Base-by-base conservation (phyloP, 2,888 invertebrate species). In the Alentia gelatinosa region DNA sequence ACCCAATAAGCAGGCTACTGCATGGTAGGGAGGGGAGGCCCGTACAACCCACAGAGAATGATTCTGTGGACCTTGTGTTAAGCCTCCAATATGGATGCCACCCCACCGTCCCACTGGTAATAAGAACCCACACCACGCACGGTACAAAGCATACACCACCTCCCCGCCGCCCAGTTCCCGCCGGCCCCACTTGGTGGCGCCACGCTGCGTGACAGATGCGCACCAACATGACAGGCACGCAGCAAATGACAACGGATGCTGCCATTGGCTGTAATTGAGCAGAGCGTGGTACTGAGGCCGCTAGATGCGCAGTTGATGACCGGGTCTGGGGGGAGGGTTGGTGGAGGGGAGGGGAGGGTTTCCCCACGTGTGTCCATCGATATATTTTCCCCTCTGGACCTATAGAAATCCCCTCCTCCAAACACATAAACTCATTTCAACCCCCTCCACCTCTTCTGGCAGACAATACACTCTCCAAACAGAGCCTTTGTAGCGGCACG, bases 181-280 rank as follows among this genome's bases (percentile, higher is more conserved):
- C 37, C 15, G 79, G 19, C 12, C 37, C 47, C 86, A 23, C 47
- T 23, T 47, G 86, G 86, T 42, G 47, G 86, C 86, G 86, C 86
- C 86, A 86, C 86, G 19, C 26, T 26, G 30, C 30, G 37, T 39
- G 50, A 33, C 86, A 42, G 50, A 33, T 39, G 26, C 83, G 83
- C 83, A 83, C 37, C 30, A 35, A 35, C 35, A 83, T 42, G 86
- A 50, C 86, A 86, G 86, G 30, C 86, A 47, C 50, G 86, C 33
- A 50, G 86, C 35, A 33, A 86, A 86, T 86, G 86, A 30, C 33
- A 50, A 0, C 47, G 39, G 39, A 26, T 23, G n/a, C 83, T 35
- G 83, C 37, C 26, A 47, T 7, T 47, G 86, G 86, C 50, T 86
- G 86, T 86, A 47, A 86, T 86, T 86, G 42, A 83, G 39, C 83